These are phyloP conservation scores for Thunnus thynnus DNA, from an alignment of 2,113 vertebrate species.

Conservation along the genomic window DNA sequence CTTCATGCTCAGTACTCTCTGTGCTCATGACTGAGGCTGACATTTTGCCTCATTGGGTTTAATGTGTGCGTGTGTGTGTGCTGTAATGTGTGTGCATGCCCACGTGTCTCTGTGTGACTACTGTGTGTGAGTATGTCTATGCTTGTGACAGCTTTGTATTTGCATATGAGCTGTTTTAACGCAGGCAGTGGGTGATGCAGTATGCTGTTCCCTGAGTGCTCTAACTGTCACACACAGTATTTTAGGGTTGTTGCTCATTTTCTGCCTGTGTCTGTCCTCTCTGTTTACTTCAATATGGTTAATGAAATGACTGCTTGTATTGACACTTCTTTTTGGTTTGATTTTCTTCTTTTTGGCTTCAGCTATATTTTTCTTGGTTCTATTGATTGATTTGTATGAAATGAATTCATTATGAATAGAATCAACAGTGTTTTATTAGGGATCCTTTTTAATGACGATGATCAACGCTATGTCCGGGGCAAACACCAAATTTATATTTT, in stretches of 20 bases:
- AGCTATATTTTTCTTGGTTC: not conserved
- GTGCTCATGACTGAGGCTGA: conserved; percentile 36
- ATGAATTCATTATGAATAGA: not conserved
- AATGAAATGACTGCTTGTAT: not conserved
- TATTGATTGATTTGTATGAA: not conserved
- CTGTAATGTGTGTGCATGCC: not conserved
- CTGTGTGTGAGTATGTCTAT: not conserved
- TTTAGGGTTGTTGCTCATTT: conserved; percentile 21
- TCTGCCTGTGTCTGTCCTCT: conserved; percentile 7
- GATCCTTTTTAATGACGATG: no score
- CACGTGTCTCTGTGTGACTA: not conserved
- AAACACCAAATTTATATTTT: not conserved
- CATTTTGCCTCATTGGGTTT: conserved; percentile 30
- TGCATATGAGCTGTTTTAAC: conserved; percentile 60
- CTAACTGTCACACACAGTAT: conserved; percentile 18
- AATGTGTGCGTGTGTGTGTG: not conserved
- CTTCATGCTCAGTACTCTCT: conserved; percentile 13
- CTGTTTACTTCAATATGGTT: not conserved
- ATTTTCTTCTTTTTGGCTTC: no score
- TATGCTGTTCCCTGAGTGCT: conserved; percentile 20
- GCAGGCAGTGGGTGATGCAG: conserved; percentile 26
- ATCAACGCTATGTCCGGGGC: not conserved
- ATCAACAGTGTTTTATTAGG: not conserved
- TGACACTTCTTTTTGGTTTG: not conserved
- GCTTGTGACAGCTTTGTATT: conserved; percentile 29